Percentiles rank a stretch among this genome's conserved stretches.
These are phyloP conservation scores for Melanchra persicariae DNA, from an alignment of 2,888 invertebrate genomes.

Conservation along the genomic window DNA sequence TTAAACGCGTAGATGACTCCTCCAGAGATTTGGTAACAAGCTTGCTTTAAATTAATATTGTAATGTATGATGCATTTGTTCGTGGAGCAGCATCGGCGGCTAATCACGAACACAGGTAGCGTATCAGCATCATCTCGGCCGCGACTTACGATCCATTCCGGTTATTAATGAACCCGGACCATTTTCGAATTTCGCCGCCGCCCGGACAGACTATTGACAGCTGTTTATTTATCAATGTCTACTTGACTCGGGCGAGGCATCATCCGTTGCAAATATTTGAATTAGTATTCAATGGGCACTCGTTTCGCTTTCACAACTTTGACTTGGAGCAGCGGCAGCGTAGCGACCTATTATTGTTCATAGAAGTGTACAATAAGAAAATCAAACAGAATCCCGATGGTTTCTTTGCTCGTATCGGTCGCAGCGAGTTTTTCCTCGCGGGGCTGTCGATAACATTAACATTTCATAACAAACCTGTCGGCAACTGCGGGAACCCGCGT, in stretches of 20 bases:
- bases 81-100: conserved; percentile 60
- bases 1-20: conserved; percentile 54
- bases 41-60: conserved; percentile 42
- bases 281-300: conserved; percentile 75
- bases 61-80: conserved; percentile 58
- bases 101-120: conserved; percentile 86
- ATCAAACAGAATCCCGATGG: conserved; percentile 74
- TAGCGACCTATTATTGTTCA: conserved; percentile 68
- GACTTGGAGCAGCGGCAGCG: conserved; percentile 61
- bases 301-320: conserved; percentile 71
- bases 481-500: conserved; percentile 75
- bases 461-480: conserved; percentile 77
- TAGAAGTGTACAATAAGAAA: conserved; percentile 74
- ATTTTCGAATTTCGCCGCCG: conserved; percentile 82
- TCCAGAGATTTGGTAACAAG: conserved; percentile 56
- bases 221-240: conserved; percentile 87
- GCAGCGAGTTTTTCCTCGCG: conserved; percentile 69
- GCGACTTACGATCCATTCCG: conserved; percentile 81
- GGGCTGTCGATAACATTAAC: conserved; percentile 65
- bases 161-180: conserved; percentile 84
- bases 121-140: conserved; percentile 80
- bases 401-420: conserved; percentile 70
- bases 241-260: conserved; percentile 72
- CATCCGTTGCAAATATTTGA: conserved; percentile 80
- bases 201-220: conserved; percentile 83